Evolutionary conservation across 2,113 vertebrate species (phyloP).

Genomic region (Tapirus terrestris): DNA sequence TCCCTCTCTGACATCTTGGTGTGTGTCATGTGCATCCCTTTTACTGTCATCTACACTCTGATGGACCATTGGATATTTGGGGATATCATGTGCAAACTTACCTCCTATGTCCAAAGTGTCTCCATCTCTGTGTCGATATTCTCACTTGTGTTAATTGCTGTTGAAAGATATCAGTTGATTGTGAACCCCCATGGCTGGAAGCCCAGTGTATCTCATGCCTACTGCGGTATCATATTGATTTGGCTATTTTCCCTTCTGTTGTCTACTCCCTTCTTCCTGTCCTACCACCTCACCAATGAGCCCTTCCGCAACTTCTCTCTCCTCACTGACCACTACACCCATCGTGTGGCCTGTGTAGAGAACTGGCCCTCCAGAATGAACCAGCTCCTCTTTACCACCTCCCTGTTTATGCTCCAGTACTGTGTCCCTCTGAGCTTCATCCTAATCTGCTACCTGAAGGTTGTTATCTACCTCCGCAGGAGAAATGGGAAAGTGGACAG

Average conservation of each 20-base stretch:
- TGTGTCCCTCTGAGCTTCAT: conserved; percentile 87
- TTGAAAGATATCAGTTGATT: conserved; percentile 87
- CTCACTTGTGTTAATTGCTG: conserved; percentile 86
- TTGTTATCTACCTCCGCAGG: conserved; percentile 81
- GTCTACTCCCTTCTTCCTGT: conserved; percentile 85
- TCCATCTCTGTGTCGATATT: conserved; percentile 87
- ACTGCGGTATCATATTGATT: conserved; percentile 84
- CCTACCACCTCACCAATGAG: conserved; percentile 85
- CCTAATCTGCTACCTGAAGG: conserved; percentile 87
- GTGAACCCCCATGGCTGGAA: conserved; percentile 88
- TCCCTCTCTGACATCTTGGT: conserved; percentile 87
- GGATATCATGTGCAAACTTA: conserved; percentile 86
- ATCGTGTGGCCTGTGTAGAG: conserved; percentile 84
- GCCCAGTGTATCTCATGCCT: conserved; percentile 83
- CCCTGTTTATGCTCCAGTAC: conserved; percentile 86
- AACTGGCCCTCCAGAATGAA: conserved; percentile 83
- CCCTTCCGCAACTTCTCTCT: conserved; percentile 85
- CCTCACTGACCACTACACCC: conserved; percentile 78
- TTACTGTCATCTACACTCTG: conserved; percentile 85
- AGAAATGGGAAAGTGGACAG: conserved; percentile 81
- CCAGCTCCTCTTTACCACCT: conserved; percentile 86
- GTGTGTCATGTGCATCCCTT: conserved; percentile 86
- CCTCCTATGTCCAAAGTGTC: conserved; percentile 84
- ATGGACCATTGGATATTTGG: conserved; percentile 90
- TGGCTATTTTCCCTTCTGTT: conserved; percentile 84